Conservation (phyloP, 2,113 vertebrate species). For the Plecotus auritus region DNA sequence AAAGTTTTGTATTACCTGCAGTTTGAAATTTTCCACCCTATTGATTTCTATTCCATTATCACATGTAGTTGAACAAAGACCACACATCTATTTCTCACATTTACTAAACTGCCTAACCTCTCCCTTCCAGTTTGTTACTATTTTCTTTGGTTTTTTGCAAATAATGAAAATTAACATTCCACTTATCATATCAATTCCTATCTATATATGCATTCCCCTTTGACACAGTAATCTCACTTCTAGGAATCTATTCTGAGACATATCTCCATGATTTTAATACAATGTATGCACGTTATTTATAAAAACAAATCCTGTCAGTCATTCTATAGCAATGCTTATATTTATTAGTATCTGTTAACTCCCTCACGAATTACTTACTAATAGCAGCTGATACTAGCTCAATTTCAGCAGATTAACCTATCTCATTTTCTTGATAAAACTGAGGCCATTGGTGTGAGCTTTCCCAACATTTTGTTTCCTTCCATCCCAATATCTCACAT, state of each 20-base stretch:
- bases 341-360: not conserved
- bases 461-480: not conserved
- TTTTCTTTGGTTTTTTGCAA: not conserved
- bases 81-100: not conserved
- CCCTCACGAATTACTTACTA: not conserved
- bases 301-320: not conserved
- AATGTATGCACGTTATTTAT: not conserved
- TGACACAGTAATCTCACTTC: not conserved
- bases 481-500: not conserved
- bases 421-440: constrained; percentile 19
- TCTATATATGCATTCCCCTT: not conserved
- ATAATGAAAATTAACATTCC: not conserved
- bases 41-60: not conserved
- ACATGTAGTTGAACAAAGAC: not conserved
- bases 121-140: not conserved
- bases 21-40: not conserved
- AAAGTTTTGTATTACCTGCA: not conserved
- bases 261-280: not conserved
- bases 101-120: not conserved
- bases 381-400: not conserved
- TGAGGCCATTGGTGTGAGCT: not conserved
- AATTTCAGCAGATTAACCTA: not conserved
- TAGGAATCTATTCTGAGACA: not conserved
- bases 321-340: not conserved
- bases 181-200: not conserved